Evolutionary conservation across 37 sponge, comb jelly and placozoan genomes (phyloP).

Genomic region (Aphrocallistes beatrix): DNA sequence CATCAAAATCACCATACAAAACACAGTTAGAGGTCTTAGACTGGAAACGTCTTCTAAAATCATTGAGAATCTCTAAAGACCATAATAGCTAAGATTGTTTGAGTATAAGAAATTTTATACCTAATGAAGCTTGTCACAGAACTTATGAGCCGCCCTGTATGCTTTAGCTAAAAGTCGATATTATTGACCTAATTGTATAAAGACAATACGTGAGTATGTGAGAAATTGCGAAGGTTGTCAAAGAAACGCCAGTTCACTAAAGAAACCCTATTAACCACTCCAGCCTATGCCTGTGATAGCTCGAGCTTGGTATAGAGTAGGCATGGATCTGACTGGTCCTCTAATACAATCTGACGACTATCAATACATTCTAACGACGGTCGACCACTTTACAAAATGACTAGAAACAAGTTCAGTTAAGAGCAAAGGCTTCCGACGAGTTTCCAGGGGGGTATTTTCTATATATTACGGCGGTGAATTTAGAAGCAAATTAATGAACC

Average conservation of each 20-base stretch:
- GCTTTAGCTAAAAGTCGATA: neutral
- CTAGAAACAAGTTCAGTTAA: neutral
- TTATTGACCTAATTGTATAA: no score
- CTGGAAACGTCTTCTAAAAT: no score
- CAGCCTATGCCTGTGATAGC: slow-evolving; percentile 10
- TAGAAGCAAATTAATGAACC: neutral
- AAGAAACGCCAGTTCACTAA: neutral
- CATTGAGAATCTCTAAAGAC: no score
- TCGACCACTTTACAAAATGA: slow-evolving; percentile 17
- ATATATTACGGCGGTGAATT: slow-evolving; percentile 13
- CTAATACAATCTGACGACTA: neutral
- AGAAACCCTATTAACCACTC: neutral
- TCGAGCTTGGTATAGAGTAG: neutral
- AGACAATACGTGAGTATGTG: slow-evolving; percentile 17
- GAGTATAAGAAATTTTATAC: no score
- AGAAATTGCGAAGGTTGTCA: slow-evolving; percentile 11
- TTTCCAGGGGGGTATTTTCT: neutral
- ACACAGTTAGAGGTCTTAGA: no score
- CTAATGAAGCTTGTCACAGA: no score
- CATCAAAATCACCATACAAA: no score
- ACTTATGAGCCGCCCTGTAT: no score
- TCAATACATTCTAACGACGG: slow-evolving; percentile 11
- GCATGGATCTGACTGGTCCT: slow-evolving; percentile 8
- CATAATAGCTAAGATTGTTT: no score
- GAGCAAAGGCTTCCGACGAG: neutral